Evolutionary conservation across 2,888 invertebrate species (phyloP), one percentile per base, ranked within the genome.

Genomic region (Cephus pygmeus): DNA sequence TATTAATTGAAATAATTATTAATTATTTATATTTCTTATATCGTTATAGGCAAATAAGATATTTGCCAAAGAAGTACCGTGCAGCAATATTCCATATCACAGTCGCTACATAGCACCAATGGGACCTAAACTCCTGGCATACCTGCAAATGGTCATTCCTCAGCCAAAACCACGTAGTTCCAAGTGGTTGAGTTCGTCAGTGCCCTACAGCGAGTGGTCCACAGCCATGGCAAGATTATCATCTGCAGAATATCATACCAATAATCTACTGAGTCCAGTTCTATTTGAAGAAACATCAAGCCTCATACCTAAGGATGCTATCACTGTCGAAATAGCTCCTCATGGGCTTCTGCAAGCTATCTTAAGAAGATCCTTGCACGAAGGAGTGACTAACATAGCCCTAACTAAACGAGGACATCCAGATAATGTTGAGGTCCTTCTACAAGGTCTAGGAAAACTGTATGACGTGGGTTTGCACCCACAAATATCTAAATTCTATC

Each of bases 281-380:
- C 93, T 94, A 91, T 97, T 97, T 90, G 97, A 97, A 88, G 98
- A 98, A 91, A 96, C 96, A 0, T 93, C 96, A 11, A 93, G 93
- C 31, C 93, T 96, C 85, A 95, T 98, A 84, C 97, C 97, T 1
- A 93, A 94, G 75, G 95, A 97, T 88, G 97, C 98, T 0, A 93
- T 98, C 79, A 94, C 95, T 9, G 95, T 98, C 81, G 98, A 98
- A 91, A 95, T 98, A 77, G 98, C 98, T 0, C 98, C 98, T 0
- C 98, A 98, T 86, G 96, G 97, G 11, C 93, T 98, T 0, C 93
- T 98, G 56, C 98, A 98, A 89, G 96, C 97, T 0, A 97, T 98
- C 86, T 92, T 98, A 11, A 95, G 96, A 81, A 93, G 97, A 71
- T 96, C 97, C 0, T 91, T 98, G 73, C 93, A 93, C 84, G 92